A percentile compares a stretch with the other conserved stretches of the same genome.
These are phyloP conservation scores for Mycteria americana DNA, from an alignment of 2,797 vertebrate genomes.

Conservation along the genomic window DNA sequence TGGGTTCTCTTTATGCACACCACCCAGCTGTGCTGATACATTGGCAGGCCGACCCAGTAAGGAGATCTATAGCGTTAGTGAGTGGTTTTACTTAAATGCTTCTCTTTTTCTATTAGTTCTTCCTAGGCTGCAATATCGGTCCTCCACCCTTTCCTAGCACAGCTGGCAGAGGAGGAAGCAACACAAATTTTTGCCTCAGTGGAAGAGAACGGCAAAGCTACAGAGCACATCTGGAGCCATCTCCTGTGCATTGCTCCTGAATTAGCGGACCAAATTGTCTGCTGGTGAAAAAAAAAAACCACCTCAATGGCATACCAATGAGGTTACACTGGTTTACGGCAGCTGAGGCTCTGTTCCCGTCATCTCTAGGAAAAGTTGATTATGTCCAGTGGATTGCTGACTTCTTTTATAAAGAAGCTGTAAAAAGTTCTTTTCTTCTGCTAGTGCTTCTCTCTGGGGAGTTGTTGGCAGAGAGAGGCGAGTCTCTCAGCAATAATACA, in stretches of 20 bases:
- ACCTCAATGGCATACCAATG: background rate
- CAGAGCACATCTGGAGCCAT: background rate
- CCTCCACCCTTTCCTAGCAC: background rate
- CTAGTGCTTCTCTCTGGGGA: conserved; percentile 55
- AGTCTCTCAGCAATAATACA: conserved; percentile 64
- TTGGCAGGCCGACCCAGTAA: conserved; percentile 34
- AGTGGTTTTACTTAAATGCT: conserved; percentile 50
- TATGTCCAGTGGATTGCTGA: conserved; percentile 60
- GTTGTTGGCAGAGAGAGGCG: conserved; percentile 63
- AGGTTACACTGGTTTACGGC: background rate
- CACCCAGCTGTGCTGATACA: conserved; percentile 44
- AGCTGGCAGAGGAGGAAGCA: conserved; percentile 19
- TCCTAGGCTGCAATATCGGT: background rate
- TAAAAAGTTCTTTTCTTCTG: conserved; percentile 68
- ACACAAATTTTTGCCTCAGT: background rate
- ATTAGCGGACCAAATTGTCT: background rate
- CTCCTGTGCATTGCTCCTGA: background rate
- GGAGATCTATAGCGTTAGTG: conserved; percentile 43
- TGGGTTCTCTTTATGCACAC: conserved; percentile 32
- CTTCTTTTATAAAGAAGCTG: conserved; percentile 62
- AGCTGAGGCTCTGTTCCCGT: background rate
- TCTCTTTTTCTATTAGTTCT: conserved; percentile 11
- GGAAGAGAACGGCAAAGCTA: background rate
- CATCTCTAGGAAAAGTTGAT: conserved; percentile 48
- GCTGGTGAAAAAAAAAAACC: background rate